phyloP scores from a whole-genome alignment of 2,113 vertebrate species.

The Corvus moneduloides region DNA sequence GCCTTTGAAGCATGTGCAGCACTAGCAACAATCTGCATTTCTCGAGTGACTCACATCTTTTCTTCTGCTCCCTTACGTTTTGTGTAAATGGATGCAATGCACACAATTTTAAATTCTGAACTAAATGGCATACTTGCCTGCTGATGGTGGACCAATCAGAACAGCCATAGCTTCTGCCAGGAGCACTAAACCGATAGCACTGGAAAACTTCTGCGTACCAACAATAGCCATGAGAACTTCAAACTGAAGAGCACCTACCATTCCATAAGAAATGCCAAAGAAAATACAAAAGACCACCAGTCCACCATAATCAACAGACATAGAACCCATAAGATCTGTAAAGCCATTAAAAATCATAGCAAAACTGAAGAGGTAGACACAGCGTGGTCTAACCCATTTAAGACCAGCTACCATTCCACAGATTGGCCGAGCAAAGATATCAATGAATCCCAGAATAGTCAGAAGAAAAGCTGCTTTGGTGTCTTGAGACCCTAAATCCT shows the following conservation, averaged over 20 bases:
- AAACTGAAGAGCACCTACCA: conserved; percentile 97
- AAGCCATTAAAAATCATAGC: conserved; percentile 92
- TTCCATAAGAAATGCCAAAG: conserved; percentile 95
- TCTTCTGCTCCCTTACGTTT: neutral
- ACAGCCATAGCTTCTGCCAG: conserved; percentile 91
- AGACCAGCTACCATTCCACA: conserved; percentile 87
- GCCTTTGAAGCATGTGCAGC: neutral
- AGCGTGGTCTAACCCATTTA: conserved; percentile 86
- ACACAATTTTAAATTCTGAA: neutral
- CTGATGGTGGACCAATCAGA: conserved; percentile 89
- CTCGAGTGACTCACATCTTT: neutral
- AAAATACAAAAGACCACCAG: conserved; percentile 92
- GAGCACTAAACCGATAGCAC: conserved; percentile 93
- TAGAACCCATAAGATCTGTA: conserved; percentile 88
- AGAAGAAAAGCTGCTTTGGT: conserved; percentile 89
- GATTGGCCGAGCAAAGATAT: conserved; percentile 90
- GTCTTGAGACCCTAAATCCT: conserved; percentile 86
- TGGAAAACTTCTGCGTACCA: conserved; percentile 91
- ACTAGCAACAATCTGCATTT: neutral
- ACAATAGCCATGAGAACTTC: conserved; percentile 98
- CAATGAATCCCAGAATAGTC: conserved; percentile 89
- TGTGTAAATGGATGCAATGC: neutral
- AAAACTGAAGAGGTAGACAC: conserved; percentile 92
- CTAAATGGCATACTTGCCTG: conserved; percentile 74
- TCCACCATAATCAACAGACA: conserved; percentile 76